Conservation (phyloP, 2,888 invertebrate genomes). For the Troilus luridus region DNA sequence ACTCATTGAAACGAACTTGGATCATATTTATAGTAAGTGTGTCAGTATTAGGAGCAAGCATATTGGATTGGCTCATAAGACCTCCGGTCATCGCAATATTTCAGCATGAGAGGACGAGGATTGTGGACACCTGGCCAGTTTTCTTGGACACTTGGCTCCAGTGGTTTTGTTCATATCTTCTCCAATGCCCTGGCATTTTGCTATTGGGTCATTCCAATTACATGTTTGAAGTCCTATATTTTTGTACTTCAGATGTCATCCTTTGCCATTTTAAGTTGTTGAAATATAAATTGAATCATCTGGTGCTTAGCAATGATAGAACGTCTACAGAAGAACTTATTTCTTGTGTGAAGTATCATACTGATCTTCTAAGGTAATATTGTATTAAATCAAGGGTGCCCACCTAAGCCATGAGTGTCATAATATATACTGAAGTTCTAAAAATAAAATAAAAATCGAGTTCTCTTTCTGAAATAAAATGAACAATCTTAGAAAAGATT, state of each 20-base stretch:
- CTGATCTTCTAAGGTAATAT: conserved; percentile 54
- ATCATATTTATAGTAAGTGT: background rate
- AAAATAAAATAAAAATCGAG: too few relatives aligned
- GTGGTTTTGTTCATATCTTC: conserved; percentile 58
- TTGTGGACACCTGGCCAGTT: conserved; percentile 60
- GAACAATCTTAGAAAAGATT: too few relatives aligned
- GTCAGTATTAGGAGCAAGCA: background rate
- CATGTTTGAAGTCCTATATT: conserved; percentile 61
- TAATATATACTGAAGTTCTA: too few relatives aligned
- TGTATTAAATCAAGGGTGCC: background rate
- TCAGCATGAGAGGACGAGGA: conserved; percentile 56
- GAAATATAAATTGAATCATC: conserved; percentile 56
- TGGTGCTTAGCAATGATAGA: conserved; percentile 30
- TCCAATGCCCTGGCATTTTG: conserved; percentile 49
- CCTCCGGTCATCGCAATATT: background rate
- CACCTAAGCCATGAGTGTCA: too few relatives aligned
- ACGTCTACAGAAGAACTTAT: conserved; percentile 41
- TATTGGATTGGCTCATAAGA: conserved; percentile 25
- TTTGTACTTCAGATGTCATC: conserved; percentile 59
- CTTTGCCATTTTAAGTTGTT: conserved; percentile 60
- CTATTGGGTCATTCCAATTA: conserved; percentile 59
- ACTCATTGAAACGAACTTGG: conserved; percentile 45
- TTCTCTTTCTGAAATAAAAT: too few relatives aligned
- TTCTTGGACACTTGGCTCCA: conserved; percentile 60
- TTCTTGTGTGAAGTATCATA: conserved; percentile 59